A percentile compares a stretch with the other conserved stretches of the same genome.
These are phyloP conservation scores for Chrysomela aeneicollis DNA, from an alignment of 2,888 invertebrate species.

Conservation along the genomic window DNA sequence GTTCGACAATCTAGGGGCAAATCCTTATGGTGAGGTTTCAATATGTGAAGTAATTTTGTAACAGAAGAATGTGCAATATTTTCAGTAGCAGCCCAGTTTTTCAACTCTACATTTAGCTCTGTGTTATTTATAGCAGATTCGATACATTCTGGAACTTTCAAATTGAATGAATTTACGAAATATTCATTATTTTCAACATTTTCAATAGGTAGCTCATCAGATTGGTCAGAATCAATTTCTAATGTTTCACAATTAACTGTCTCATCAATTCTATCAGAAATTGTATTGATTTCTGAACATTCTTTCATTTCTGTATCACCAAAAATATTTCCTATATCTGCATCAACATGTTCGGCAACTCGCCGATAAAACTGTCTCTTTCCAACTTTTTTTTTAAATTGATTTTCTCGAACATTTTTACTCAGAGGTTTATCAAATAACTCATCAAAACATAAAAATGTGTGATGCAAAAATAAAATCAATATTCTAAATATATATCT, in stretches of 20 bases:
- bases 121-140: slow-evolving; percentile 9
- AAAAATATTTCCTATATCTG: slow-evolving; percentile 15
- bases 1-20: slow-evolving; percentile 22
- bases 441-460: too few relatives aligned
- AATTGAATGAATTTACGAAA: slow-evolving; percentile 8
- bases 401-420: slow-evolving; percentile 3
- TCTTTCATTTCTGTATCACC: not conserved
- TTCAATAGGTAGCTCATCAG: slow-evolving; percentile 1
- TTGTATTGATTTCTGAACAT: slow-evolving; percentile 7
- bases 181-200: slow-evolving; percentile 15
- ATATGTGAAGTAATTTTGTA: slow-evolving; percentile 15
- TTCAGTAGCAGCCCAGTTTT: slow-evolving; percentile 20
- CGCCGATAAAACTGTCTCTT: slow-evolving; percentile 16
- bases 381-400: slow-evolving; percentile 8
- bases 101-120: slow-evolving; percentile 13
- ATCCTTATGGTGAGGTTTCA: slow-evolving; percentile 16
- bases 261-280: slow-evolving; percentile 15
- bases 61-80: slow-evolving; percentile 18
- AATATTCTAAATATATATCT: too few relatives aligned
- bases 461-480: too few relatives aligned
- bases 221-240: slow-evolving; percentile 14
- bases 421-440: not conserved
- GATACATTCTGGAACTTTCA: not conserved
- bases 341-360: slow-evolving; percentile 16
- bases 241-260: slow-evolving; percentile 9